These are phyloP conservation scores for Dunckerocampus dactyliophorus DNA, from an alignment of 2,113 vertebrate genomes.

Conservation along the genomic window DNA sequence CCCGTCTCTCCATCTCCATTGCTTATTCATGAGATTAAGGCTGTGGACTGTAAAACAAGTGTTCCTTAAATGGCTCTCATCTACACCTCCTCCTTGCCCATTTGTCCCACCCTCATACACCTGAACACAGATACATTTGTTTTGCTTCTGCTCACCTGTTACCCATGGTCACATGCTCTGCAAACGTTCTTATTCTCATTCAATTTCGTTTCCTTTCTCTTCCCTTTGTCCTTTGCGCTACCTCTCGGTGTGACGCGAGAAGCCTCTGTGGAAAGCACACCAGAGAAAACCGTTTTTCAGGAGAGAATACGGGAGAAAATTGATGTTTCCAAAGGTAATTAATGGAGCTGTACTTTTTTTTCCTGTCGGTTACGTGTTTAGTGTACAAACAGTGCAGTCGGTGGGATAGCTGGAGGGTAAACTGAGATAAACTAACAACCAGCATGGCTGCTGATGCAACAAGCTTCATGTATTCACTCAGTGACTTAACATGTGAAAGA, in stretches of 20 bases:
- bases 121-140: slow-evolving; percentile 17
- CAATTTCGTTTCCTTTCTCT: slow-evolving; percentile 13
- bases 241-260: slow-evolving; percentile 68
- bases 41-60: slow-evolving; percentile 56
- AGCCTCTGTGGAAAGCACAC: slow-evolving; percentile 77
- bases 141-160: slow-evolving; percentile 7
- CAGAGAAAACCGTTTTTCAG: slow-evolving; percentile 62
- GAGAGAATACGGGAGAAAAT: slow-evolving; percentile 80
- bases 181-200: background rate
- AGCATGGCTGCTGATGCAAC: slow-evolving; percentile 26
- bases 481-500: slow-evolving; percentile 48
- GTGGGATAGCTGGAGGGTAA: slow-evolving; percentile 8
- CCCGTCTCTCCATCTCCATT: slow-evolving; percentile 36
- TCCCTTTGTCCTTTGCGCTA: slow-evolving; percentile 8
- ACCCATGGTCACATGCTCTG: background rate
- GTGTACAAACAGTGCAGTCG: slow-evolving; percentile 13
- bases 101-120: slow-evolving; percentile 11
- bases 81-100: slow-evolving; percentile 11
- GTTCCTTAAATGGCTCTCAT: slow-evolving; percentile 35
- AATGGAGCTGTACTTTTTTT: background rate
- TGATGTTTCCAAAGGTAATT: slow-evolving; percentile 81
- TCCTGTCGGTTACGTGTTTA: background rate
- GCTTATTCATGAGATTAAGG: slow-evolving; percentile 67
- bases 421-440: slow-evolving; percentile 30
- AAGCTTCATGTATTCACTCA: slow-evolving; percentile 24